Conservation (phyloP, 2,888 invertebrate species). For the Therioaphis trifolii region DNA sequence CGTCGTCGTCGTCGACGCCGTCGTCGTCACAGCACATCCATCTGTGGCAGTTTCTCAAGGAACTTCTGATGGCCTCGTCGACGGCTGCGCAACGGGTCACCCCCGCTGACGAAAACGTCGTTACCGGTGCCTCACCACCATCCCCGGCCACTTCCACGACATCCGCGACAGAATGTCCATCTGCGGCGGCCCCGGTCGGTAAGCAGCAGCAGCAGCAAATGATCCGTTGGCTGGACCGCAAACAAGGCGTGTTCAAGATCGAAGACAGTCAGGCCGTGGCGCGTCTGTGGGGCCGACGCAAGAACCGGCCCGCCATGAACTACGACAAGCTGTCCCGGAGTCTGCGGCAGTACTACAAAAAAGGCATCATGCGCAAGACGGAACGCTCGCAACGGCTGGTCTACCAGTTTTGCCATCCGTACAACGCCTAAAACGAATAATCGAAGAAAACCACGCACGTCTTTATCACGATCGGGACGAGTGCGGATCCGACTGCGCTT, state of each 20-base stretch:
- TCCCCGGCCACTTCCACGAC: not conserved
- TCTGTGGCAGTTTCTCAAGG: slow-evolving; percentile 98
- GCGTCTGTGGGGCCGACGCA: slow-evolving; percentile 96
- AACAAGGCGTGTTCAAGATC: slow-evolving; percentile 96
- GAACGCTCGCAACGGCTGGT: slow-evolving; percentile 97
- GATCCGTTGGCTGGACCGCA: slow-evolving; percentile 93
- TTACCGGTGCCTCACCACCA: not conserved
- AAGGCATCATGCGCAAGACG: slow-evolving; percentile 99
- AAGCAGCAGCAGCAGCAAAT: slow-evolving; percentile 13
- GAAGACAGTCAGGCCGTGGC: slow-evolving; percentile 98
- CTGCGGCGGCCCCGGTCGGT: not conserved
- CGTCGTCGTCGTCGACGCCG: slow-evolving; percentile 62
- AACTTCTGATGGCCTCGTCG: slow-evolving; percentile 74
- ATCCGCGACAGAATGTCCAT: not conserved
- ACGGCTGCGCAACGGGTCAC: not conserved
- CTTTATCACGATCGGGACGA: not conserved
- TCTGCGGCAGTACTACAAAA: slow-evolving; percentile 98
- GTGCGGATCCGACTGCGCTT: not conserved
- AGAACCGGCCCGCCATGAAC: slow-evolving; percentile 99
- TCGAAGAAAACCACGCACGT: not conserved
- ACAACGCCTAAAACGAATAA: slow-evolving; percentile 69
- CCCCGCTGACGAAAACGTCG: not conserved
- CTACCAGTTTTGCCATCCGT: slow-evolving; percentile 98
- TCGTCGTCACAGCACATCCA: slow-evolving; percentile 89
- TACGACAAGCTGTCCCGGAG: slow-evolving; percentile 98